A percentile compares a stretch with the other conserved stretches of the same genome.
Conservation (phyloP, 2,113 vertebrate species). For the Atrichornis clamosus region DNA sequence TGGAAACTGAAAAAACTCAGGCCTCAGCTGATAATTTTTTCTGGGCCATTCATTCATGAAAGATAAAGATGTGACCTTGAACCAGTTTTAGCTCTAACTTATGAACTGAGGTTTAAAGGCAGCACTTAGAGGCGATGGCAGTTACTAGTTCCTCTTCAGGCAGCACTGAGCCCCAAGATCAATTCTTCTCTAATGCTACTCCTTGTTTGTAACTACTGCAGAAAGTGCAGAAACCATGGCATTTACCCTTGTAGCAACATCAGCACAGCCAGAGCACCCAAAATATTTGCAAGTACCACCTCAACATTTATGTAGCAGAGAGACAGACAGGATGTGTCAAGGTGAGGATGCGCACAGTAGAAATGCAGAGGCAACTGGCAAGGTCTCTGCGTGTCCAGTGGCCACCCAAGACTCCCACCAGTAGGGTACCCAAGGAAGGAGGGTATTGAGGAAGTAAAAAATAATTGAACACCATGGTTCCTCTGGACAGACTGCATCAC, state of each 20-base stretch:
- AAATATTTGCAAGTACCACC: not conserved
- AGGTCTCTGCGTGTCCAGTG: not conserved
- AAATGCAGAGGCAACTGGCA: not conserved
- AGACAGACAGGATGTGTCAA: not conserved
- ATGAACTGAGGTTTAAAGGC: not conserved
- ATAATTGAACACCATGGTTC: rapidly evolving
- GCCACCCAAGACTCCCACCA: not conserved
- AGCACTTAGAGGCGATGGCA: not conserved
- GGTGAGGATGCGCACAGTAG: not conserved
- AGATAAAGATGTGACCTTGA: not conserved
- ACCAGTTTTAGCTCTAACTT: not conserved
- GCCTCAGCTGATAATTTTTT: not conserved
- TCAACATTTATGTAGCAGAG: not conserved
- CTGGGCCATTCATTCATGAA: not conserved
- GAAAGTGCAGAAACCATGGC: not conserved
- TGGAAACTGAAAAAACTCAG: not conserved
- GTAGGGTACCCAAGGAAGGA: rapidly evolving
- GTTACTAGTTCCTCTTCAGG: not conserved
- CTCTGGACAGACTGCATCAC: not conserved
- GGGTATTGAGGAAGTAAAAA: not conserved
- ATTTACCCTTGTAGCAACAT: not conserved
- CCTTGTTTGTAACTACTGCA: not conserved
- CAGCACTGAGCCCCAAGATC: not conserved
- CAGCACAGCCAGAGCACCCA: not conserved
- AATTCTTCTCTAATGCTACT: not conserved